These are phyloP conservation scores for Dermatemys mawii DNA, from an alignment of 2,113 vertebrate genomes.

Conservation along the genomic window DNA sequence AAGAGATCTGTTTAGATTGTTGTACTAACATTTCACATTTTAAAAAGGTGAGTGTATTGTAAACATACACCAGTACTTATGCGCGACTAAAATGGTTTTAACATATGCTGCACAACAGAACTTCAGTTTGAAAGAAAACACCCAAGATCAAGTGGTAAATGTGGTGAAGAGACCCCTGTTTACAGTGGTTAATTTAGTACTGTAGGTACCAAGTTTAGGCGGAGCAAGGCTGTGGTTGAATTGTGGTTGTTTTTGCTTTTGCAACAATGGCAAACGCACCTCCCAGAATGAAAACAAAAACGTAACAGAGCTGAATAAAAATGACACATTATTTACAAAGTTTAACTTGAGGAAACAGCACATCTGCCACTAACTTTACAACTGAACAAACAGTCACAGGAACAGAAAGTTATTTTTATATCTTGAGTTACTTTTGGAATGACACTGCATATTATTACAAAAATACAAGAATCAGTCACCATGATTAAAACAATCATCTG, in stretches of 20 bases:
- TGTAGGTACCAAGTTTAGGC: neutral
- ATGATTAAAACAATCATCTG: neutral
- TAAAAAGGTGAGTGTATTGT: neutral
- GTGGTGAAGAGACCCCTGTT: neutral
- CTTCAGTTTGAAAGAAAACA: neutral
- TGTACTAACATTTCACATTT: neutral
- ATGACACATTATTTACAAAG: neutral
- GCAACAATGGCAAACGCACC: neutral
- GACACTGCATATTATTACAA: neutral
- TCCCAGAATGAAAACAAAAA: neutral
- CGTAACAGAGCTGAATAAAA: neutral
- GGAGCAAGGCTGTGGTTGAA: neutral
- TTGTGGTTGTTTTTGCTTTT: neutral
- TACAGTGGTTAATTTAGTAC: neutral
- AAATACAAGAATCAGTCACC: neutral
- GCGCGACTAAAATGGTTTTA: neutral
- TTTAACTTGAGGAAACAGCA: neutral
- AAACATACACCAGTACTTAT: neutral
- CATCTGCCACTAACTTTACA: neutral
- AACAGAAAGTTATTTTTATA: neutral
- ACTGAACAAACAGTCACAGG: neutral
- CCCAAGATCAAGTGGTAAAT: neutral
- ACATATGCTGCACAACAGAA: neutral
- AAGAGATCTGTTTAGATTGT: neutral
- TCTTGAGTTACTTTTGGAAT: neutral